A percentile compares a stretch with the other conserved stretches of the same genome.
phyloP scores from a whole-genome alignment of 1,140 invertebrate species.

The Aradophagus sp. region DNA sequence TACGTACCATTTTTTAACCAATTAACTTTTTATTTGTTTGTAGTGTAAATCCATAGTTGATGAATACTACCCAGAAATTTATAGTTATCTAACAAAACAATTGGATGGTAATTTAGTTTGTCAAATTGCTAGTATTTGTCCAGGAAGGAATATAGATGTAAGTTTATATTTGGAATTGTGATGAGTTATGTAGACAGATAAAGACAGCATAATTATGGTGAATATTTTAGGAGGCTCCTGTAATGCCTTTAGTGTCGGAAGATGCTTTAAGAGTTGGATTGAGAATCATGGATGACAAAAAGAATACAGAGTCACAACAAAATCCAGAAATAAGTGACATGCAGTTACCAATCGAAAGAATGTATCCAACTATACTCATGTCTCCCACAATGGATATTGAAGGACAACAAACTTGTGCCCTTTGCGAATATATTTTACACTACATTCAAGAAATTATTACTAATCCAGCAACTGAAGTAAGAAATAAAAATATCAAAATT shows the following conservation, averaged over 20 bases:
- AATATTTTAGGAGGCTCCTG: slow-evolving; percentile 67
- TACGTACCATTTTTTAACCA: too few relatives aligned
- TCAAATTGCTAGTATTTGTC: slow-evolving; percentile 82
- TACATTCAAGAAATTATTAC: slow-evolving; percentile 84
- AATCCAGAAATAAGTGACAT: slow-evolving; percentile 67
- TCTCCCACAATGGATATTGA: slow-evolving; percentile 52
- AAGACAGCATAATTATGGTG: too few relatives aligned
- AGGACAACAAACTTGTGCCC: slow-evolving; percentile 78
- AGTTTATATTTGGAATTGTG: too few relatives aligned
- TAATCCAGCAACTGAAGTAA: slow-evolving; percentile 80
- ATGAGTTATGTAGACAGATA: too few relatives aligned
- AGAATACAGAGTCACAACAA: slow-evolving; percentile 50
- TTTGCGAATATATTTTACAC: slow-evolving; percentile 89
- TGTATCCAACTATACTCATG: slow-evolving; percentile 71
- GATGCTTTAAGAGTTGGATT: slow-evolving; percentile 68
- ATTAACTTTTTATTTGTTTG: slow-evolving; percentile 30
- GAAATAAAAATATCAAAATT: slow-evolving; percentile 1
- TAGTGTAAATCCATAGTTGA: slow-evolving; percentile 80
- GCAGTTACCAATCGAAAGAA: slow-evolving; percentile 81
- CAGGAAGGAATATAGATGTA: slow-evolving; percentile 60
- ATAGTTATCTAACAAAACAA: slow-evolving; percentile 81
- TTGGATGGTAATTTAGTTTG: slow-evolving; percentile 83
- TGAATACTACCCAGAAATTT: slow-evolving; percentile 84
- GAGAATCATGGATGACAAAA: slow-evolving; percentile 63
- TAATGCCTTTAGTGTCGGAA: slow-evolving; percentile 76